Evolutionary conservation across 2,888 invertebrate species (phyloP).

Genomic region (Cyaniris semiargus): DNA sequence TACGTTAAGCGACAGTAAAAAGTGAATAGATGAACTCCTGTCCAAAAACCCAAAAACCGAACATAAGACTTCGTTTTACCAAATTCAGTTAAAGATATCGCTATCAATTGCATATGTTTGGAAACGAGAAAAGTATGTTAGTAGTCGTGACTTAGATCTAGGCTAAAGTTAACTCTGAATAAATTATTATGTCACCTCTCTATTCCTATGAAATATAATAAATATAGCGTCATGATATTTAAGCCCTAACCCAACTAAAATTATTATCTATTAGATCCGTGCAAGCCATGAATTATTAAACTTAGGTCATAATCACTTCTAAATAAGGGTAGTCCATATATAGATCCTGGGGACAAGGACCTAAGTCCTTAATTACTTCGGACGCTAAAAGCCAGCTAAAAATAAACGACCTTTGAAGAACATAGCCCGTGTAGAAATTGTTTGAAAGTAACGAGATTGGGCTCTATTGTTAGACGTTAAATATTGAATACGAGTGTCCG

Average conservation of each 20-base stretch:
- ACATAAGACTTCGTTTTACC: no score
- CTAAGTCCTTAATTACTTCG: background rate
- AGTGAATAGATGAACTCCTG: no score
- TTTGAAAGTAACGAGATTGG: background rate
- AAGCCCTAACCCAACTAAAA: no score
- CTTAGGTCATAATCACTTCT: background rate
- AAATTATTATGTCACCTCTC: background rate
- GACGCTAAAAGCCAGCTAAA: background rate
- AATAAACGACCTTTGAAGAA: conserved; percentile 9
- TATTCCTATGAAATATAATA: background rate
- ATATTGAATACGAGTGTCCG: background rate
- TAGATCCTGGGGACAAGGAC: background rate
- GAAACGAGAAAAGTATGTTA: background rate
- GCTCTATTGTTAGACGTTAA: background rate
- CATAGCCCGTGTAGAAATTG: background rate
- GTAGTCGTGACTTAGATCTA: background rate
- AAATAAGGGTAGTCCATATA: background rate
- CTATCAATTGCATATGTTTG: background rate
- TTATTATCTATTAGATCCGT: no score
- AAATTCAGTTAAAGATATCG: no score
- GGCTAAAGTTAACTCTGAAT: background rate
- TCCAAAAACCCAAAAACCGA: no score
- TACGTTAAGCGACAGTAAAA: no score
- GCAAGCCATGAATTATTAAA: no score
- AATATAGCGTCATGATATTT: no score